A percentile compares a stretch with the other conserved stretches of the same genome.
phyloP scores from a whole-genome alignment of 2,888 invertebrate genomes.

The Tillus elongatus region DNA sequence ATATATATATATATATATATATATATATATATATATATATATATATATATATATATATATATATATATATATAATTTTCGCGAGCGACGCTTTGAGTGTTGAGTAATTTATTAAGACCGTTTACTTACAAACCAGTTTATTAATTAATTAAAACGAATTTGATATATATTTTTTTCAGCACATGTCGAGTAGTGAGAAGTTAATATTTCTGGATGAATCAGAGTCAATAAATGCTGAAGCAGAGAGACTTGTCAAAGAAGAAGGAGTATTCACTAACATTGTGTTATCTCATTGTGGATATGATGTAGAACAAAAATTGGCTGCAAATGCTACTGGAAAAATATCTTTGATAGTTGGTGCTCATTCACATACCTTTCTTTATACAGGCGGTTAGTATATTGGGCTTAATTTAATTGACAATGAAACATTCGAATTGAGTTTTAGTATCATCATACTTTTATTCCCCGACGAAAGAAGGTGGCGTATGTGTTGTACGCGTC shows the following conservation, averaged over 20 bases:
- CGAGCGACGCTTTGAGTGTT: too few species aligned
- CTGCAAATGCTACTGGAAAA: conserved; percentile 52
- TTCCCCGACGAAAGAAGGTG: too few species aligned
- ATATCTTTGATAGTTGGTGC: conserved; percentile 80
- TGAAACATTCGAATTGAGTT: too few species aligned
- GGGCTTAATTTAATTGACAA: background rate
- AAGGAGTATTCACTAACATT: conserved; percentile 67
- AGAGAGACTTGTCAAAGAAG: conserved; percentile 46
- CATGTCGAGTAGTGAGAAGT: conserved; percentile 54
- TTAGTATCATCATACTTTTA: too few species aligned
- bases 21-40: too few species aligned
- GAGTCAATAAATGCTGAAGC: conserved; percentile 60
- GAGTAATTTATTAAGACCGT: too few species aligned
- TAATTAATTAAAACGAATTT: too few species aligned
- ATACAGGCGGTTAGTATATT: conserved; percentile 41
- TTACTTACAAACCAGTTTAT: too few species aligned
- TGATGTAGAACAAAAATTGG: conserved; percentile 57
- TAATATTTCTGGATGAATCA: conserved; percentile 63
- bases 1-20: too few species aligned
- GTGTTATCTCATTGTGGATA: conserved; percentile 78
- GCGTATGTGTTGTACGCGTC: too few species aligned
- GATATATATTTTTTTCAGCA: conserved; percentile 48
- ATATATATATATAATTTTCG: too few species aligned
- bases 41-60: too few species aligned
- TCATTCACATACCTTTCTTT: conserved; percentile 74